Evolutionary conservation across 1,140 invertebrate genomes (phyloP).

Genomic region (Halictus rubicundus): DNA sequence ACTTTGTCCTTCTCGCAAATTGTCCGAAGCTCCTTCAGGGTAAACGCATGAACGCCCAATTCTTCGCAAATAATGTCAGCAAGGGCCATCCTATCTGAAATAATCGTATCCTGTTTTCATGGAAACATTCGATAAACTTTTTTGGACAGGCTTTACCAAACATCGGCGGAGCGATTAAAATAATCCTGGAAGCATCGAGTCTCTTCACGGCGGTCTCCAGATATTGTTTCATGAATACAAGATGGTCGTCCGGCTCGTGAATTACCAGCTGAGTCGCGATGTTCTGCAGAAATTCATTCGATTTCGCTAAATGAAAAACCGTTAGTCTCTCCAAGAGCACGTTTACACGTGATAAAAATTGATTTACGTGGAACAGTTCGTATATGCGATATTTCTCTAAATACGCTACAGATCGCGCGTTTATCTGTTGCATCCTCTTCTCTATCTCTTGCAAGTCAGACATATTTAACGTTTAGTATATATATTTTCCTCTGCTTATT

Average conservation of each 20-base stretch:
- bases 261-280: slow-evolving; percentile 78
- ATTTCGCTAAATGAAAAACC: too few relatives aligned
- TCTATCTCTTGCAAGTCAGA: slow-evolving; percentile 32
- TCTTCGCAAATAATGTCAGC: slow-evolving; percentile 69
- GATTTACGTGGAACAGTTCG: slow-evolving; percentile 79
- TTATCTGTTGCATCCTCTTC: slow-evolving; percentile 70
- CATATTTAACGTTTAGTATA: neutral
- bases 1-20: slow-evolving; percentile 1
- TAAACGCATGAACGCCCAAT: slow-evolving; percentile 67
- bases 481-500: too few relatives aligned
- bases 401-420: slow-evolving; percentile 78
- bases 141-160: slow-evolving; percentile 60
- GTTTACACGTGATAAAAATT: neutral
- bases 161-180: slow-evolving; percentile 75
- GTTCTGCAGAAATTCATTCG: slow-evolving; percentile 68
- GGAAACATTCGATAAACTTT: too few relatives aligned
- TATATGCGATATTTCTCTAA: slow-evolving; percentile 81
- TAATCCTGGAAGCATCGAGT: slow-evolving; percentile 75
- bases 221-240: slow-evolving; percentile 79
- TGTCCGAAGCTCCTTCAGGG: slow-evolving; percentile 56
- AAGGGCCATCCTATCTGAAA: slow-evolving; percentile 62
- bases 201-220: slow-evolving; percentile 73
- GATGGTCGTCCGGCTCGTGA: slow-evolving; percentile 79
- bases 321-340: too few relatives aligned
- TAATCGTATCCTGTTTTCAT: neutral